Evolutionary conservation across 2,888 invertebrate species (phyloP).

Genomic region (Chironomus tentans): DNA sequence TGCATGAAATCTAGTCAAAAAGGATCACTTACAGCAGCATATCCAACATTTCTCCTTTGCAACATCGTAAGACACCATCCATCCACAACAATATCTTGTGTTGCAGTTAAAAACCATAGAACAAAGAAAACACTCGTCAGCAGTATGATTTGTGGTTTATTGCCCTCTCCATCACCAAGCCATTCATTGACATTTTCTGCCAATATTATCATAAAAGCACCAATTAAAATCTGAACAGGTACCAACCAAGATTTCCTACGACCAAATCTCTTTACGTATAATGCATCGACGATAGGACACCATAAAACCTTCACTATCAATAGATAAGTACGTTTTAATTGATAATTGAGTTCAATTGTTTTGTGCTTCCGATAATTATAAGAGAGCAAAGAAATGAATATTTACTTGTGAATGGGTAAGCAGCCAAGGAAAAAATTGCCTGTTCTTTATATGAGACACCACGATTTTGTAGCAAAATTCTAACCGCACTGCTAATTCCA

Average conservation of each 20-base stretch:
- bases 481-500: slow-evolving; percentile 87
- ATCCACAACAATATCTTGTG: slow-evolving; percentile 99
- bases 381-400: background rate
- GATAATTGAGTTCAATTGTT: background rate
- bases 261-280: slow-evolving; percentile 76
- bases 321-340: background rate
- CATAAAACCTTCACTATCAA: slow-evolving; percentile 74
- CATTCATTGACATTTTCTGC: slow-evolving; percentile 67
- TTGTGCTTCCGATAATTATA: background rate
- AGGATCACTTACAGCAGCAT: slow-evolving; percentile 97
- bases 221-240: slow-evolving; percentile 86
- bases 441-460: slow-evolving; percentile 92
- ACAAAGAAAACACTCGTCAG: slow-evolving; percentile 84
- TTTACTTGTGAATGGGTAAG: slow-evolving; percentile 21
- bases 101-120: slow-evolving; percentile 93
- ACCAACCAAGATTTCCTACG: slow-evolving; percentile 92
- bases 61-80: slow-evolving; percentile 99
- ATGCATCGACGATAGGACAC: slow-evolving; percentile 96
- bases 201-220: slow-evolving; percentile 79
- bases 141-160: slow-evolving; percentile 61
- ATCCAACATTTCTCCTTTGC: slow-evolving; percentile 91
- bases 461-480: slow-evolving; percentile 88
- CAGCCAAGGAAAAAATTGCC: slow-evolving; percentile 37
- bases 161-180: slow-evolving; percentile 50
- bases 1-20: background rate